A percentile compares a stretch with the other conserved stretches of the same genome.
These are phyloP conservation scores for Zaprionus taronus DNA, from an alignment of 1,140 invertebrate genomes.

Conservation along the genomic window DNA sequence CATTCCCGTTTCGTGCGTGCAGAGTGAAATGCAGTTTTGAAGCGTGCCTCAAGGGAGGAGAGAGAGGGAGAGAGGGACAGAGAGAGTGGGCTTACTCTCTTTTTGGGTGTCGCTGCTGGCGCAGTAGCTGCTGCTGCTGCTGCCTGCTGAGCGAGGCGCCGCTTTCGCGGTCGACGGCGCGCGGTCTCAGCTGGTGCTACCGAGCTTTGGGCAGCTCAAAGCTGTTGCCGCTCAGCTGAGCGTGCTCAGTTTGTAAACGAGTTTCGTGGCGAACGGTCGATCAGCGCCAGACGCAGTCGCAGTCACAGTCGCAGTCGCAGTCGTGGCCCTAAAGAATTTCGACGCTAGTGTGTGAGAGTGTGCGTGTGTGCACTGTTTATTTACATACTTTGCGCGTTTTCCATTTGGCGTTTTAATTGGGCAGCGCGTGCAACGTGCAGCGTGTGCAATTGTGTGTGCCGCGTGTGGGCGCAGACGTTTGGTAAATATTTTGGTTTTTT, in stretches of 20 bases:
- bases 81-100: constrained; percentile 26
- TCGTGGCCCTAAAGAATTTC: constrained; percentile 57
- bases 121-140: constrained; percentile 16
- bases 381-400: constrained; percentile 67
- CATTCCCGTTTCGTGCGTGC: constrained; percentile 30
- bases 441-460: constrained; percentile 37
- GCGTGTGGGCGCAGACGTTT: constrained; percentile 34
- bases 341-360: constrained; percentile 21
- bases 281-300: constrained; percentile 55
- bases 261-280: constrained; percentile 76
- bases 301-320: constrained; percentile 34
- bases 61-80: background rate
- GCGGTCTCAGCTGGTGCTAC: constrained; percentile 39
- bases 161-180: constrained; percentile 15
- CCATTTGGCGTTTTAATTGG: constrained; percentile 64
- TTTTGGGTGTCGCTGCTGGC: constrained; percentile 31
- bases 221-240: constrained; percentile 60
- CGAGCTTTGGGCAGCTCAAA: constrained; percentile 46
- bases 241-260: constrained; percentile 72
- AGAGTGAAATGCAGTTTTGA: constrained; percentile 48
- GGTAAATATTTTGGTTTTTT: constrained; percentile 42
- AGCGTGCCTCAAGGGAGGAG: constrained; percentile 33
- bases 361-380: constrained; percentile 55
- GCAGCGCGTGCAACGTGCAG: constrained; percentile 21
- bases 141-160: background rate